Conservation (phyloP, 1,140 invertebrate species). For the Apis dorsata region DNA sequence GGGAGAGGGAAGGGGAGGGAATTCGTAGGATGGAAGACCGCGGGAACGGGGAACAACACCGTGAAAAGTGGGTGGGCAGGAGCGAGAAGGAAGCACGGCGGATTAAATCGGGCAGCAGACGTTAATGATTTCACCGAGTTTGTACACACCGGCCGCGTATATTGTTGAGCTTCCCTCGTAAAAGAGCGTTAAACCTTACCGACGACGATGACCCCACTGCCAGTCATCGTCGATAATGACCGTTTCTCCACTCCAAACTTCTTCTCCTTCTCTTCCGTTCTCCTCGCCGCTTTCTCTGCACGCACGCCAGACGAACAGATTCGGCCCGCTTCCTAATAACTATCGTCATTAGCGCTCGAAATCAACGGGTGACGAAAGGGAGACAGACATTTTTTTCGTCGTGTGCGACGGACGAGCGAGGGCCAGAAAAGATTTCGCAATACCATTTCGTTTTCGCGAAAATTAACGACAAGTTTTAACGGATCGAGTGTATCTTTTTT, state of each 20-base stretch:
- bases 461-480: conserved; percentile 52
- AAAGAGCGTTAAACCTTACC: conserved; percentile 70
- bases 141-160: conserved; percentile 61
- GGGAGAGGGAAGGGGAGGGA: not conserved
- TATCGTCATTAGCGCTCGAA: conserved; percentile 71
- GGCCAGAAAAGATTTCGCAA: conserved; percentile 52
- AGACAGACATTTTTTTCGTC: conserved; percentile 66
- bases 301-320: conserved; percentile 36
- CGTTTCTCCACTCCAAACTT: conserved; percentile 56
- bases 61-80: conserved; percentile 2
- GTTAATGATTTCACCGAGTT: conserved; percentile 73
- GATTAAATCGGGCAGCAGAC: conserved; percentile 50
- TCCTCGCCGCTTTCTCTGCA: conserved; percentile 38
- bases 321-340: conserved; percentile 69
- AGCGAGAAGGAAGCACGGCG: not conserved
- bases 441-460: conserved; percentile 46
- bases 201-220: conserved; percentile 72
- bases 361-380: conserved; percentile 35
- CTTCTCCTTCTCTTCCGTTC: not conserved
- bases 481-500: no score
- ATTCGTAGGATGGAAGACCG: not conserved
- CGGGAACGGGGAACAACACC: no score
- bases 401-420: conserved; percentile 44
- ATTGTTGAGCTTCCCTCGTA: conserved; percentile 63
- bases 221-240: conserved; percentile 77